Conservation (phyloP, 2,797 vertebrate genomes). For the Lepilemur ruficaudatus region DNA sequence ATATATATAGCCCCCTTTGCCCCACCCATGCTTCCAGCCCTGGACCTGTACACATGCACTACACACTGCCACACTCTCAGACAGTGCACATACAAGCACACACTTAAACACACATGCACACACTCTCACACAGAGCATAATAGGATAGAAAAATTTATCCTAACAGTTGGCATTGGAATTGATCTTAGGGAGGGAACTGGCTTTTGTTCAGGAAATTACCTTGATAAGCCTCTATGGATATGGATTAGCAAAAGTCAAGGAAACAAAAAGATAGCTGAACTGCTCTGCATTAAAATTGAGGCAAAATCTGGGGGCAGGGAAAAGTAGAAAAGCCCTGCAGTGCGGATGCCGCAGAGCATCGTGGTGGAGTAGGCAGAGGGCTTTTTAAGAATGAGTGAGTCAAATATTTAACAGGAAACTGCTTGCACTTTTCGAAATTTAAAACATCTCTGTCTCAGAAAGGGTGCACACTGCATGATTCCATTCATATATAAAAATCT, state of each 20-base stretch:
- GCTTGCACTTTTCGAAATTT: neutral
- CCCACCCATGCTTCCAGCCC: neutral
- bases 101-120: neutral
- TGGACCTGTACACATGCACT: neutral
- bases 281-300: conserved; percentile 38
- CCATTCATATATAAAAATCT: neutral
- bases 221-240: conserved; percentile 62
- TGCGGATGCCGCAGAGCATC: too few relatives aligned
- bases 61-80: neutral
- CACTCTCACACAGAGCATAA: neutral
- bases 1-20: neutral
- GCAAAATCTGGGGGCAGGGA: neutral
- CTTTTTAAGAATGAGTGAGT: neutral
- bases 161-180: conserved; percentile 49
- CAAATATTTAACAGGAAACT: neutral
- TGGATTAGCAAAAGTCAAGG: conserved; percentile 59
- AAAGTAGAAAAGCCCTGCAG: neutral
- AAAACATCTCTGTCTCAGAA: neutral
- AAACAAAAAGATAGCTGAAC: conserved; percentile 12
- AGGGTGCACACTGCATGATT: neutral
- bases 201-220: conserved; percentile 70
- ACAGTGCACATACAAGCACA: neutral
- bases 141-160: conserved; percentile 25
- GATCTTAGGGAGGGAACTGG: conserved; percentile 38
- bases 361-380: neutral